These are phyloP conservation scores for Coelinius sp. DNA, from an alignment of 2,888 invertebrate species.

Conservation along the genomic window DNA sequence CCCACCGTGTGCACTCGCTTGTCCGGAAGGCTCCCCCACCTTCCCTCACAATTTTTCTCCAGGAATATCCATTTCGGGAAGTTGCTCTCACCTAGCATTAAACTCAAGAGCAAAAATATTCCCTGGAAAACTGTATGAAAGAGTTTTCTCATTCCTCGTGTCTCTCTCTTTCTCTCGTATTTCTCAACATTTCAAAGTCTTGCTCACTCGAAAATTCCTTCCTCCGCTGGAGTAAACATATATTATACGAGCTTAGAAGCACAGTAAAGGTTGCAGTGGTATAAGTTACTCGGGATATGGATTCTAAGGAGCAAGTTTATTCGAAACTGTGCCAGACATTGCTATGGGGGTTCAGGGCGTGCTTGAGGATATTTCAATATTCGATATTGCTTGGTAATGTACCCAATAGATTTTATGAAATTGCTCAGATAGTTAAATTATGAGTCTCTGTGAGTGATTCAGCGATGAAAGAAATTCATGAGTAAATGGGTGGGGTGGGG, in stretches of 20 bases:
- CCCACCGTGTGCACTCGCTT: conserved; percentile 30
- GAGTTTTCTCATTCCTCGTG: conserved; percentile 11
- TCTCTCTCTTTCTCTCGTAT: not conserved
- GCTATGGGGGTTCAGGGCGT: not conserved
- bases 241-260: conserved; percentile 5
- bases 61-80: conserved; percentile 44
- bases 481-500: no score
- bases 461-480: no score
- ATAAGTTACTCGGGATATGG: not conserved
- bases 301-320: conserved; percentile 42
- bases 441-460: no score
- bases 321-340: conserved; percentile 49
- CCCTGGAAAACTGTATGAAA: conserved; percentile 34
- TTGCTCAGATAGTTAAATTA: not conserved
- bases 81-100: conserved; percentile 38
- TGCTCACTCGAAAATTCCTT: not conserved
- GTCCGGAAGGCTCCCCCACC: conserved; percentile 35
- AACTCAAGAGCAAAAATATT: conserved; percentile 42
- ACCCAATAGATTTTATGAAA: not conserved
- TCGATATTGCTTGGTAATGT: conserved; percentile 33
- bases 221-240: conserved; percentile 2
- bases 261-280: conserved; percentile 15
- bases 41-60: conserved; percentile 33
- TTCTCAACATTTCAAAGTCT: conserved; percentile 11
- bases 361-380: conserved; percentile 32